Percentiles rank a stretch among this genome's conserved stretches.
phyloP scores from a whole-genome alignment of 2,113 vertebrate species.

The Pyrgilauda ruficollis region DNA sequence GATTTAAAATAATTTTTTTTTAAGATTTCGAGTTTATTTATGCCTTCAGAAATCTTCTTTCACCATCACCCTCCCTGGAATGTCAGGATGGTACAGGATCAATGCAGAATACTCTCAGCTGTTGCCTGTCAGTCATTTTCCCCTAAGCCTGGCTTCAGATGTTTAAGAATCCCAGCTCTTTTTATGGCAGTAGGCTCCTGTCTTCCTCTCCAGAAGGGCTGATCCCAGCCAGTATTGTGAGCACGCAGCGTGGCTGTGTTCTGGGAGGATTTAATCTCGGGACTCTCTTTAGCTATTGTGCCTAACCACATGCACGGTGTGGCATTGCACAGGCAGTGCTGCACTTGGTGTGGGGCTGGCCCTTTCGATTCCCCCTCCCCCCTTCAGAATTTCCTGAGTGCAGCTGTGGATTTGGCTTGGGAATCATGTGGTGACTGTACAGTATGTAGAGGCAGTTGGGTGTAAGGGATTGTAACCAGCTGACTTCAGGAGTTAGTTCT shows the following conservation, averaged over 20 bases:
- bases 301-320: not conserved
- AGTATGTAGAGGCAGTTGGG: not conserved
- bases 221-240: conserved; percentile 37
- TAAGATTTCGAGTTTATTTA: conserved; percentile 27
- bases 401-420: conserved; percentile 26
- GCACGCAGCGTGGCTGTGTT: not conserved
- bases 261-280: not conserved
- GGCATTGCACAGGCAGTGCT: not conserved
- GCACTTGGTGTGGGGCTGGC: not conserved
- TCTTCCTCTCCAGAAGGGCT: conserved; percentile 40
- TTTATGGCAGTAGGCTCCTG: conserved; percentile 71
- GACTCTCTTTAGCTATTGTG: not conserved
- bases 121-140: conserved; percentile 76
- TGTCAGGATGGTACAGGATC: conserved; percentile 68
- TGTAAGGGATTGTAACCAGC: conserved; percentile 23
- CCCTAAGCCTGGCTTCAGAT: conserved; percentile 73
- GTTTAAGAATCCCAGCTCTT: conserved; percentile 76
- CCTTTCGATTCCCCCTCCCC: not conserved
- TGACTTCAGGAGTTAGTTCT: conserved; percentile 14
- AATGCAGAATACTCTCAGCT: conserved; percentile 75
- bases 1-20: not conserved
- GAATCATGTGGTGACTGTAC: not conserved
- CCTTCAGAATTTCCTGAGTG: not conserved
- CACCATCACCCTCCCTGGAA: conserved; percentile 33
- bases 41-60: conserved; percentile 39